A percentile compares a stretch with the other conserved stretches of the same genome.
Evolutionary conservation across 2,888 invertebrate genomes (phyloP).

Genomic region (Anthoptus insignis): DNA sequence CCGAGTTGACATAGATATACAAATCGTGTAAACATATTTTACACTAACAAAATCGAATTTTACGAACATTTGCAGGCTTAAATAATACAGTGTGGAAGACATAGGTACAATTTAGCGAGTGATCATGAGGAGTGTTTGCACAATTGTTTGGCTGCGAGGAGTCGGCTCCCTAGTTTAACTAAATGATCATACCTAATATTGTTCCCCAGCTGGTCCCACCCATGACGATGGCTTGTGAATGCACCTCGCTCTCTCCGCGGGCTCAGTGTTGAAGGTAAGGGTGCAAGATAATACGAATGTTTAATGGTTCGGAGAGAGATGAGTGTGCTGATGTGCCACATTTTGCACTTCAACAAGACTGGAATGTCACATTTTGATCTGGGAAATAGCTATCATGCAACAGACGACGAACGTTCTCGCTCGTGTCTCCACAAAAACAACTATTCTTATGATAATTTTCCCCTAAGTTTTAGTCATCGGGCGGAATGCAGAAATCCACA

Average conservation of each 20-base stretch:
- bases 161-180: slow-evolving; percentile 75
- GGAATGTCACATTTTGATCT: slow-evolving; percentile 84
- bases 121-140: slow-evolving; percentile 64
- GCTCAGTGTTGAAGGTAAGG: too few species aligned
- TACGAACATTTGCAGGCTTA: slow-evolving; percentile 52
- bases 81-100: slow-evolving; percentile 50
- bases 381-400: slow-evolving; percentile 73
- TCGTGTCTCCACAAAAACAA: slow-evolving; percentile 67
- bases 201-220: slow-evolving; percentile 87
- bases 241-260: slow-evolving; percentile 65
- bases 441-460: slow-evolving; percentile 72
- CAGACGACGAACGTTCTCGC: slow-evolving; percentile 52
- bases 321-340: slow-evolving; percentile 61
- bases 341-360: slow-evolving; percentile 83
- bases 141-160: slow-evolving; percentile 68
- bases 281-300: too few species aligned
- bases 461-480: slow-evolving; percentile 86
- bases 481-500: slow-evolving; percentile 88
- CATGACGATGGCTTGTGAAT: slow-evolving; percentile 85
- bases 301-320: too few species aligned
- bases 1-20: too few species aligned
- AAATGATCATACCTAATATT: slow-evolving; percentile 84
- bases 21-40: slow-evolving; percentile 47
- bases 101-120: slow-evolving; percentile 54
- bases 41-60: slow-evolving; percentile 53